Percentiles rank a stretch among this genome's conserved stretches.
Evolutionary conservation across 2,888 invertebrate species (phyloP).

Genomic region (Heteropelma amictum): DNA sequence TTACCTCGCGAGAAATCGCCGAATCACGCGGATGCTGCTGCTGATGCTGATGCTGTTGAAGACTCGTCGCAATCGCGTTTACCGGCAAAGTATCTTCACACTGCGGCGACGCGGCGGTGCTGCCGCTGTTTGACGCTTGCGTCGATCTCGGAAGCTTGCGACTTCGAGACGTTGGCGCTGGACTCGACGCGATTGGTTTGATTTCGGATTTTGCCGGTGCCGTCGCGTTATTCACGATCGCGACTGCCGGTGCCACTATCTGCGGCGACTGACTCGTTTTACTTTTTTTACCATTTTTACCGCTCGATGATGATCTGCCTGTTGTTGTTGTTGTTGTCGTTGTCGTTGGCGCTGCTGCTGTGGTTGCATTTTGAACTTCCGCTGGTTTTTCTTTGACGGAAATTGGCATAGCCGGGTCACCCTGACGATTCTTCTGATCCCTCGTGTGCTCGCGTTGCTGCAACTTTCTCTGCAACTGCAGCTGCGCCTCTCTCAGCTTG

Average conservation of each 20-base stretch:
- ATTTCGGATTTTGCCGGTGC: constrained; percentile 48
- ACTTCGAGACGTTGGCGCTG: constrained; percentile 45
- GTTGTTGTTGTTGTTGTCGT: constrained; percentile 6
- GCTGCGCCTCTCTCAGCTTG: constrained; percentile 81
- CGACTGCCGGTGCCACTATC: constrained; percentile 64
- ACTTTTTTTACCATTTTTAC: constrained; percentile 68
- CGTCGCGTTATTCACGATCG: constrained; percentile 27
- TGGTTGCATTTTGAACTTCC: constrained; percentile 31
- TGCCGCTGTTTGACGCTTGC: constrained; percentile 52
- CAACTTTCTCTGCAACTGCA: constrained; percentile 84
- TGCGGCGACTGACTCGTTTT: constrained; percentile 72
- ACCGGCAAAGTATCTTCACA: too few species aligned
- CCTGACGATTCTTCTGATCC: constrained; percentile 80
- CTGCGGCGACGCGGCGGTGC: constrained; percentile 70
- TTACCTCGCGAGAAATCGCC: constrained; percentile 44
- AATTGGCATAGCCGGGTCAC: constrained; percentile 66
- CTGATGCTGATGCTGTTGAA: not conserved
- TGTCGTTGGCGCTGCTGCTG: not conserved
- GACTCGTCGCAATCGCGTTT: not conserved
- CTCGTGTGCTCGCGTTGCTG: constrained; percentile 83
- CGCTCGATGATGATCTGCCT: constrained; percentile 36
- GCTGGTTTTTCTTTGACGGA: constrained; percentile 67
- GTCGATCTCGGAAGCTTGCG: constrained; percentile 54
- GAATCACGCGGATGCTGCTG: constrained; percentile 45
- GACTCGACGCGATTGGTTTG: constrained; percentile 58